Evolutionary conservation across 23 tunicate species (phyloP), one percentile per base, ranked within the genome.

Genomic region (Diplosoma virens): DNA sequence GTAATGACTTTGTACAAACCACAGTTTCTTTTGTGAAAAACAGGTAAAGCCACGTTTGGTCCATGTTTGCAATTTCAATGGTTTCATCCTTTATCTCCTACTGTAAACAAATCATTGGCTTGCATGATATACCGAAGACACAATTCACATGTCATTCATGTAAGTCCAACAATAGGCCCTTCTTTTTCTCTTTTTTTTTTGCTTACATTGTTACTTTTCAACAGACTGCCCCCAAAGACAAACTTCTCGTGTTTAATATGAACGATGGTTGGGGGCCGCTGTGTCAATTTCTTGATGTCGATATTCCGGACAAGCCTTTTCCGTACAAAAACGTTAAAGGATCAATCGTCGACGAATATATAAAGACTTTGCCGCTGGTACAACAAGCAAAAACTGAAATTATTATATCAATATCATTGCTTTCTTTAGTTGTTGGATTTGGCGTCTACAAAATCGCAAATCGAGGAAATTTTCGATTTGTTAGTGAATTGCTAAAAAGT

Each of bases 221-320:
- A 20, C 21, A 56, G 63, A 20, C 63, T 56, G 63, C 63, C 17
- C 63, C 63, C 4, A 56, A 56, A 20, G 63, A 56, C 63, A 56
- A 56, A 20, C 63, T 56, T 11, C 24, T 16, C 17, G 63, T 41
- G n/a, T n/a, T n/a, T n/a, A n/a, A n/a, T n/a, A n/a, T n/a, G n/a
- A n/a, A n/a, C n/a, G n/a, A n/a, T n/a, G 50, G 50, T 41, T 41
- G 50, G 50, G 50, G 14, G 50, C 50, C 50, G 9, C 50, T 41
- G 9, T 41, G 50, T 41, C 50, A 41, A 41, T 41, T 41, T 14
- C 14, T 41, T 9, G 14, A 41, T 41, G 50, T 56, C 20, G 24
- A 56, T 14, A 25, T 56, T 56, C 63, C 63, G 24, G 24, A 56
- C 63, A 56, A 56, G 24, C 63, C 63, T 20, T 56, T 56, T 20